Evolutionary conservation across 2,797 vertebrate genomes (phyloP), one percentile per base, ranked within the genome.

Genomic region (Antrozous pallidus): DNA sequence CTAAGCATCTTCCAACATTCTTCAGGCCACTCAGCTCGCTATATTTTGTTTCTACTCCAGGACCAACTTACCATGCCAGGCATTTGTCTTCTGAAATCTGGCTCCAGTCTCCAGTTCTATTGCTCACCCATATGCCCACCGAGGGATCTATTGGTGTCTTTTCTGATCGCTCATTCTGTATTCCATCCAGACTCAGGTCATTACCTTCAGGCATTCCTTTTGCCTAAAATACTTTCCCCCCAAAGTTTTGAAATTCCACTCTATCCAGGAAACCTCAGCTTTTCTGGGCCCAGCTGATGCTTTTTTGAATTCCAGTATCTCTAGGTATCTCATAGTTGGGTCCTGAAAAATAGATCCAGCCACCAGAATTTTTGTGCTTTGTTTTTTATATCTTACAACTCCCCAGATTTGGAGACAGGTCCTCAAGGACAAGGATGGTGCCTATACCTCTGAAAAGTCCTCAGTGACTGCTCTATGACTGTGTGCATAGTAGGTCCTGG

Each of bases 161-260:
- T 74, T 11, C 0, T 83, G 74, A 42, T 45, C 2, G 36, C 26
- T 49, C 11, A 8, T 51, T 16, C 40, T 54, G 18, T 54, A 18
- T 65, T 84, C n/a, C 9, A 10, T n/a, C 42, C 24, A 65, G 12
- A 38, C 49, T 49, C 20, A 36, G 56, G 63, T 42, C 54, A 42
- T 93, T 83, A 7, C 14, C 16, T 67, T 47, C 71, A 5, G 26
- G 61, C 65, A 28, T 81, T 77, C 36, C 67, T 92, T 94, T 85
- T 38, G n/a, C 40, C 9, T 86, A 45, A 17, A 83, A 58, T 78
- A 8, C 38, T 20, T 79, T 92, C 80, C 63, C 77, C 31, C 8
- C 61, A n/a, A 90, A 88, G n/a, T 86, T 91, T 92, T 69, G 47
- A 81, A 94, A 75, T 54, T 73, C 54, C 20, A 20, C 67, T 93